Evolutionary conservation across 2,888 invertebrate species (phyloP).

Genomic region (Mycalesis mineus): DNA sequence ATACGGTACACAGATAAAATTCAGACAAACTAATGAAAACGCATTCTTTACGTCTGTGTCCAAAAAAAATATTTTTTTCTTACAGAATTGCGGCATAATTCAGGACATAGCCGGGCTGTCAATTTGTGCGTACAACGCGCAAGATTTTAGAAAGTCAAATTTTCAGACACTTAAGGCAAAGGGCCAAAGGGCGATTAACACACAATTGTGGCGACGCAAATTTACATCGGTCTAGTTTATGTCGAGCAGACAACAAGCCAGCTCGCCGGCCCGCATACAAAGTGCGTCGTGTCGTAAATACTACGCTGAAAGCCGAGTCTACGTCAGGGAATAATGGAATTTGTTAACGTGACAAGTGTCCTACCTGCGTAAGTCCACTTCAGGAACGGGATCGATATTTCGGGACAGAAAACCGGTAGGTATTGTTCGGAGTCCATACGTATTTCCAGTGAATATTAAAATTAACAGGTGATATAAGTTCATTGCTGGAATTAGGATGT

Average conservation of each 20-base stretch:
- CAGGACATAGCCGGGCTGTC: slow-evolving; percentile 16
- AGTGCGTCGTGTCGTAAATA: slow-evolving; percentile 28
- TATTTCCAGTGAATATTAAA: no score
- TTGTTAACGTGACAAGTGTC: slow-evolving; percentile 25
- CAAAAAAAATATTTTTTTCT: neutral
- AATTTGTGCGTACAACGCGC: slow-evolving; percentile 25
- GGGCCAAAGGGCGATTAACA: slow-evolving; percentile 33
- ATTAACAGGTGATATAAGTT: no score
- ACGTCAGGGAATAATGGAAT: slow-evolving; percentile 27
- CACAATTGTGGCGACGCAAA: slow-evolving; percentile 34
- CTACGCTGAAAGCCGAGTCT: slow-evolving; percentile 25
- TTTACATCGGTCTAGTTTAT: slow-evolving; percentile 32
- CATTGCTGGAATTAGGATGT: no score
- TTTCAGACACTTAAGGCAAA: slow-evolving; percentile 24
- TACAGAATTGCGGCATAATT: neutral
- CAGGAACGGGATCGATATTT: neutral
- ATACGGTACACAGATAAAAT: no score
- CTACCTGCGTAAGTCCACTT: neutral
- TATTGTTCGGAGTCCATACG: neutral
- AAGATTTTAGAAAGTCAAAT: slow-evolving; percentile 25
- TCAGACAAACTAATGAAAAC: no score
- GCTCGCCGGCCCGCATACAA: slow-evolving; percentile 31
- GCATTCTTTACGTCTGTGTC: neutral
- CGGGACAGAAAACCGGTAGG: neutral
- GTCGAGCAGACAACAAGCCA: slow-evolving; percentile 30